phyloP scores from a whole-genome alignment of 2,113 vertebrate species.

The Monopterus albus region DNA sequence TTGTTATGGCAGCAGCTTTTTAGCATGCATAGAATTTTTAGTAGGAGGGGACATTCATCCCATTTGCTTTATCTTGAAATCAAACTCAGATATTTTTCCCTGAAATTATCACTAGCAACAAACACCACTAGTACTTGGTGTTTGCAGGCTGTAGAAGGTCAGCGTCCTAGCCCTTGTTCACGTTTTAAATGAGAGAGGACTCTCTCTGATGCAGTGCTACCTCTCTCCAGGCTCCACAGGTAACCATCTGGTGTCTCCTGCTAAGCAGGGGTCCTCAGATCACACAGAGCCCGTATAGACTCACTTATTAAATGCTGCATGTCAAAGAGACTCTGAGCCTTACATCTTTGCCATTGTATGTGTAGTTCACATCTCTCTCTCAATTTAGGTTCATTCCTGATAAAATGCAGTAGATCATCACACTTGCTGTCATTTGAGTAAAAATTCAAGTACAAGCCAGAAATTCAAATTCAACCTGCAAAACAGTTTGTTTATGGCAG shows the following conservation, averaged over 20 bases:
- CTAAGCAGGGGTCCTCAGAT: conserved; percentile 50
- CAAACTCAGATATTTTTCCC: not conserved
- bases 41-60: not conserved
- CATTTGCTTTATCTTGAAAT: not conserved
- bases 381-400: too few species aligned
- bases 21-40: not conserved
- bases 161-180: conserved; percentile 36
- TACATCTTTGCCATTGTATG: conserved; percentile 38
- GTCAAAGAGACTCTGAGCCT: conserved; percentile 57
- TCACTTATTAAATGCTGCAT: conserved; percentile 62
- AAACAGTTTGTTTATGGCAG: not conserved
- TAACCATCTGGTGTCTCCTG: conserved; percentile 62
- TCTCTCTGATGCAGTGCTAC: conserved; percentile 29
- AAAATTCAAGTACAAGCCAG: not conserved
- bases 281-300: conserved; percentile 54
- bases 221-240: conserved; percentile 51
- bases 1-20: too few species aligned
- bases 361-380: conserved; percentile 19
- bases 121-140: not conserved
- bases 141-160: conserved; percentile 33
- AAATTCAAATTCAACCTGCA: not conserved
- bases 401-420: too few species aligned
- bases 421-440: too few species aligned
- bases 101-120: not conserved
- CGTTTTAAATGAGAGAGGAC: conserved; percentile 44